Base-by-base conservation (phyloP, 2,888 invertebrate species). In the Oxystoma pomonae region DNA sequence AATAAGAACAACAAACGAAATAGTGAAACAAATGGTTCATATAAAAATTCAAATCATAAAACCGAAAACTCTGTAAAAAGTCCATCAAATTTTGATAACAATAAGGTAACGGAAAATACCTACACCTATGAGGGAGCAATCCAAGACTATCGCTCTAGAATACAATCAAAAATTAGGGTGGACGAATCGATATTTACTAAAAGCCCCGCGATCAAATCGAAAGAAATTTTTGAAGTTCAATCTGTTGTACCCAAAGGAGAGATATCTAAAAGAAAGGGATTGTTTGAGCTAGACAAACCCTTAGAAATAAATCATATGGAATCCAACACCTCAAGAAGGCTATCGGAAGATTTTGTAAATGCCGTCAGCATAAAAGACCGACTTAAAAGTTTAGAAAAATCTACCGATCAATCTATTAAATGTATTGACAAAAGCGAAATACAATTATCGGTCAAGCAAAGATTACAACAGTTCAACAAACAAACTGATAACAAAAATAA, bases 71-170 rank as follows among this genome's bases (percentile, higher is more conserved):
- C 12, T 35, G n/a, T n/a, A n/a, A n/a, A n/a, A n/a, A 35, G 35
- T 35, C 3, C 12, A 35, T 35, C 35, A 35, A 35, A 3, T 35
- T 63, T 76, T 87, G 89, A 57, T 58, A 63, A 62, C 35, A 65
- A 76, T 87, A 89, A 55, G 87, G 88, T 1, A 88, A 89, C 78
- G 86, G 87, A 35, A 86, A 74, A 90, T 73, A 92, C 92, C 77
- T 93, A 92, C 79, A 92, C 92, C 0, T 94, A 92, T 78, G 93
- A 94, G 79, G 89, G 91, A 72, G 92, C 93, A 72, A 93, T 93
- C 71, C 90, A 93, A 76, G 90, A 91, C 71, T 94, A 94, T 80
- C 90, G 92, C 72, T 90, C 91, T 59, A 85, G 91, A 70, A 91
- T 90, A 57, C 86, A 89, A 72, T 74, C 74, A 16, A 80, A 77